Conservation (phyloP, 2,113 vertebrate genomes). For the Hiodon alosoides region DNA sequence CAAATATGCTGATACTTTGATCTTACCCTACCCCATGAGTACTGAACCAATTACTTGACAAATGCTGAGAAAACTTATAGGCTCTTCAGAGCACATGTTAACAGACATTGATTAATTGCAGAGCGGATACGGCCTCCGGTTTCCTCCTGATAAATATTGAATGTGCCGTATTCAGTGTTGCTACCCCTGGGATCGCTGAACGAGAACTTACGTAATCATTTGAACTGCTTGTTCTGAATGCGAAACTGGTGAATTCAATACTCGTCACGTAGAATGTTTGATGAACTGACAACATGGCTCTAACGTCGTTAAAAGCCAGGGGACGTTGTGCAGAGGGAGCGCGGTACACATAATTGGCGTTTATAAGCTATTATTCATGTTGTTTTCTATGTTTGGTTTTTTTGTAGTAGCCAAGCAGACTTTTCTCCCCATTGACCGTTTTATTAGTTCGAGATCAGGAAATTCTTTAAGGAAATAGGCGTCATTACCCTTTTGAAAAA, state of each 20-base stretch:
- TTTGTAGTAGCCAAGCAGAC: background rate
- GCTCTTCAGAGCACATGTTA: too few relatives aligned
- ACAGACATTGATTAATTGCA: too few relatives aligned
- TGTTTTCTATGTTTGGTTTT: too few relatives aligned
- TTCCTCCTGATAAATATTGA: background rate
- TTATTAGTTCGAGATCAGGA: background rate
- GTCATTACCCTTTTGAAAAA: too few relatives aligned
- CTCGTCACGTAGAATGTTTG: background rate
- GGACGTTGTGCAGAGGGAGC: slow-evolving; percentile 2
- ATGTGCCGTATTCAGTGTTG: background rate
- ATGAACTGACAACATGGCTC: background rate
- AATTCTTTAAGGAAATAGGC: too few relatives aligned
- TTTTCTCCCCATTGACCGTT: background rate
- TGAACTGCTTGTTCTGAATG: slow-evolving; percentile 5
- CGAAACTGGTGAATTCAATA: background rate
- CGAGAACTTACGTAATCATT: background rate
- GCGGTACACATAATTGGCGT: background rate
- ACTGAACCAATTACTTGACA: too few relatives aligned
- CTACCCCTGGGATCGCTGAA: background rate
- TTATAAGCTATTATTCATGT: too few relatives aligned
- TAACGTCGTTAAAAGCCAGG: slow-evolving; percentile 3
- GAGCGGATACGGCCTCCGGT: too few relatives aligned
- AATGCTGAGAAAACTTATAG: too few relatives aligned
- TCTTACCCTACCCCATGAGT: too few relatives aligned
- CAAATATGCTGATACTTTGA: background rate